These are phyloP conservation scores for Dione juno DNA, from an alignment of 2,888 invertebrate species.

Conservation along the genomic window DNA sequence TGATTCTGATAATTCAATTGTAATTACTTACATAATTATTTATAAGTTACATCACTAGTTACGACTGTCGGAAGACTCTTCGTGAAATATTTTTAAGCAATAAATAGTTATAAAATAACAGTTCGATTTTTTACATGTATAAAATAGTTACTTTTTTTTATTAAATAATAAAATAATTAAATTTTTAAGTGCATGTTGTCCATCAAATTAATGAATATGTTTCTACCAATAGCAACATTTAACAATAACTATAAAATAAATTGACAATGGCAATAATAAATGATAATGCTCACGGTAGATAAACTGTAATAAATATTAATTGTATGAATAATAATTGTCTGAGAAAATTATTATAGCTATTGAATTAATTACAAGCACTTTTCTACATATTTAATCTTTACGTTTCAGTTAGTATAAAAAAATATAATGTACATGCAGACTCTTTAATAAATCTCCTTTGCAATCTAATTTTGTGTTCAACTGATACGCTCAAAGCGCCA, in stretches of 20 bases:
- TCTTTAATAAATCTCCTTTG: too few relatives aligned
- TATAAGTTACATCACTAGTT: conserved; percentile 33
- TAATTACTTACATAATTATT: conserved; percentile 39
- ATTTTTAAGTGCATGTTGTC: neutral
- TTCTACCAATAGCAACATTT: neutral
- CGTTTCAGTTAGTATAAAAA: too few relatives aligned
- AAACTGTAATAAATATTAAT: neutral
- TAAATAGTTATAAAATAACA: conserved; percentile 11
- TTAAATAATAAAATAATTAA: conserved; percentile 5
- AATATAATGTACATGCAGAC: too few relatives aligned
- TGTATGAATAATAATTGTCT: neutral
- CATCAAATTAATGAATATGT: conserved; percentile 2
- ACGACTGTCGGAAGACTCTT: conserved; percentile 15
- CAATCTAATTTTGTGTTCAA: too few relatives aligned
- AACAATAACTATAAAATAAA: neutral
- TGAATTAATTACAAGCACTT: too few relatives aligned
- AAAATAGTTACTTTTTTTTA: neutral
- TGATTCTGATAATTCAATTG: conserved; percentile 33
- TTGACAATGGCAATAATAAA: too few relatives aligned
- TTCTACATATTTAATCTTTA: too few relatives aligned
- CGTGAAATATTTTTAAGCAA: conserved; percentile 8
- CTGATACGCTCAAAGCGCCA: too few relatives aligned
- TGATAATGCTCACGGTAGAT: neutral
- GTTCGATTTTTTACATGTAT: neutral
- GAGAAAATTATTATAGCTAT: neutral